phyloP scores from a whole-genome alignment of 2,888 invertebrate genomes.

The Sarcophaga rosellei region DNA sequence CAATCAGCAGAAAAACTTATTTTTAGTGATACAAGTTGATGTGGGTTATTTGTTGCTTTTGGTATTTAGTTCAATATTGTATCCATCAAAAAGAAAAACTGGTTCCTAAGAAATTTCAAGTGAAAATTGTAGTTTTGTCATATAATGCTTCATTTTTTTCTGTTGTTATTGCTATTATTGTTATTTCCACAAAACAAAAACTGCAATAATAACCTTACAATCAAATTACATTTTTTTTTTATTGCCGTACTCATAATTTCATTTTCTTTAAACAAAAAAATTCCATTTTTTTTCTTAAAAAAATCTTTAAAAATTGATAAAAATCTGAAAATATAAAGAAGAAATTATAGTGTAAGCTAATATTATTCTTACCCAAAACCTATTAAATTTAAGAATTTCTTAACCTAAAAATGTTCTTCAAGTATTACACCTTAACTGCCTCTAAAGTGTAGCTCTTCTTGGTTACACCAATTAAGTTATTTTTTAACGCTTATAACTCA shows the following conservation, averaged over 20 bases:
- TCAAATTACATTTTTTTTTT: constrained; percentile 26
- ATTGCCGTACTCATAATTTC: too few species aligned
- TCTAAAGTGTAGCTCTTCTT: too few species aligned
- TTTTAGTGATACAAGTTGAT: constrained; percentile 10
- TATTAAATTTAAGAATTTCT: too few species aligned
- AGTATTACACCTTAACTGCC: too few species aligned
- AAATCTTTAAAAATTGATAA: too few species aligned
- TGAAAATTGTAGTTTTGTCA: constrained; percentile 41
- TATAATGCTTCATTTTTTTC: background rate
- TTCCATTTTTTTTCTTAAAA: background rate
- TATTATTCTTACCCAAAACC: too few species aligned
- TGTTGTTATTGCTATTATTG: background rate
- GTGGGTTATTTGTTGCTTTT: constrained; percentile 49
- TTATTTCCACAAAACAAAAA: constrained; percentile 18
- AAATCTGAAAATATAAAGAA: too few species aligned
- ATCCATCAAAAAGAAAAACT: constrained; percentile 62
- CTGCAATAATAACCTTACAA: constrained; percentile 9
- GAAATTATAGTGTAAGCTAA: too few species aligned
- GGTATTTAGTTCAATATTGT: constrained; percentile 67
- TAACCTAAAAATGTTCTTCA: too few species aligned
- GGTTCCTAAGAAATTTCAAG: constrained; percentile 57
- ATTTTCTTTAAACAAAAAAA: background rate
- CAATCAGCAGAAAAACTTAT: constrained; percentile 38
- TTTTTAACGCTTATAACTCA: too few species aligned
- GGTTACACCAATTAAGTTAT: too few species aligned